Evolutionary conservation across 2,113 vertebrate genomes (phyloP).

Genomic region (Odocoileus hemionus): DNA sequence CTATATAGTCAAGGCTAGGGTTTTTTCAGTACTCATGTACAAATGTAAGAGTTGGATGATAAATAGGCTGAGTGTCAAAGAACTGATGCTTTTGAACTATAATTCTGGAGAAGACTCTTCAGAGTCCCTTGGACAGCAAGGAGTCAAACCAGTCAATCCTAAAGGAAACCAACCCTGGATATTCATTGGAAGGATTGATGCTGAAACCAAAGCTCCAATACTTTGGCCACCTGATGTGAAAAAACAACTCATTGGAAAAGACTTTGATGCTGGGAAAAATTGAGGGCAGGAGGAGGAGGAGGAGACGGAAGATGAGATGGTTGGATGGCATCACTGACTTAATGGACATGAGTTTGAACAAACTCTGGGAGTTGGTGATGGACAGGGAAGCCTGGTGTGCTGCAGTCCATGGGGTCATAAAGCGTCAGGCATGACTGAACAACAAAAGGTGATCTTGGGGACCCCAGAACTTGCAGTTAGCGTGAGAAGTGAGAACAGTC

Average conservation of each 20-base stretch:
- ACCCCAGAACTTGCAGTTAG: neutral
- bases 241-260: neutral
- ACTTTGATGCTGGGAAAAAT: neutral
- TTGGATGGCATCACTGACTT: neutral
- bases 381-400: neutral
- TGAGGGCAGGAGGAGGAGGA: neutral
- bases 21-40: neutral
- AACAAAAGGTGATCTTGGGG: neutral
- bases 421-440: neutral
- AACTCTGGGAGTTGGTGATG: neutral
- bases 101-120: neutral
- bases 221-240: neutral
- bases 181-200: neutral
- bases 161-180: neutral
- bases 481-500: neutral
- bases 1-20: neutral
- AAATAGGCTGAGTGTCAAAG: neutral
- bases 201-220: neutral
- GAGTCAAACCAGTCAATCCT: neutral
- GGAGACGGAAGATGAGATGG: neutral
- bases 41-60: neutral
- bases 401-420: neutral
- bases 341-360: neutral
- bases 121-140: neutral
- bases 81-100: neutral